These are phyloP conservation scores for Tenthredo notha DNA, from an alignment of 2,888 invertebrate genomes.

Conservation along the genomic window DNA sequence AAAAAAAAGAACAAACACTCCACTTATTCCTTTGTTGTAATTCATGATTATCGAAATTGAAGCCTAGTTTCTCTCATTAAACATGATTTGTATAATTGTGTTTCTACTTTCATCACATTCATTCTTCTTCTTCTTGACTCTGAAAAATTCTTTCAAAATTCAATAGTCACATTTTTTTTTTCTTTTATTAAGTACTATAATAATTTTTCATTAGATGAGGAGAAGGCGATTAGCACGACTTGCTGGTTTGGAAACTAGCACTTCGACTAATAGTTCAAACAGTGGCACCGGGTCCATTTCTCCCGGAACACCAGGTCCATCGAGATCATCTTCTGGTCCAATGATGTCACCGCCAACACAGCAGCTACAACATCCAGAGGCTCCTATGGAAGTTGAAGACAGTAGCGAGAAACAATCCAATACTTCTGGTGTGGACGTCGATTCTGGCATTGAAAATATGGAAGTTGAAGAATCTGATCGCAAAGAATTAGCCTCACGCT, in stretches of 20 bases:
- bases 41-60: not conserved
- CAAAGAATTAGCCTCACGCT: slow-evolving; percentile 72
- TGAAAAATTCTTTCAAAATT: not conserved
- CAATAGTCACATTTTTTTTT: not conserved
- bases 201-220: slow-evolving; percentile 82
- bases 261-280: slow-evolving; percentile 75
- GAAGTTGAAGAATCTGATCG: slow-evolving; percentile 82
- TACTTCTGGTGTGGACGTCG: slow-evolving; percentile 82
- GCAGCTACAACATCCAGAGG: slow-evolving; percentile 71
- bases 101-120: not conserved
- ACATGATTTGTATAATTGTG: not conserved
- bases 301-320: slow-evolving; percentile 78
- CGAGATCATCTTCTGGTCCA: slow-evolving; percentile 64
- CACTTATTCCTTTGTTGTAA: not conserved
- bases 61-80: not conserved
- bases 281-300: slow-evolving; percentile 75
- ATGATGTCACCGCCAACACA: slow-evolving; percentile 69
- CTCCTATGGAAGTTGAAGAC: slow-evolving; percentile 83
- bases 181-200: not conserved
- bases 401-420: slow-evolving; percentile 79
- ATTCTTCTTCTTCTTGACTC: not conserved
- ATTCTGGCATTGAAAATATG: slow-evolving; percentile 89
- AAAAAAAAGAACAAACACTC: not conserved
- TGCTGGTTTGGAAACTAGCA: slow-evolving; percentile 82
- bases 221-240: slow-evolving; percentile 88